A percentile compares a stretch with the other conserved stretches of the same genome.
phyloP scores from a whole-genome alignment of 2,888 invertebrate species.

The Caenorhabditis wallacei region DNA sequence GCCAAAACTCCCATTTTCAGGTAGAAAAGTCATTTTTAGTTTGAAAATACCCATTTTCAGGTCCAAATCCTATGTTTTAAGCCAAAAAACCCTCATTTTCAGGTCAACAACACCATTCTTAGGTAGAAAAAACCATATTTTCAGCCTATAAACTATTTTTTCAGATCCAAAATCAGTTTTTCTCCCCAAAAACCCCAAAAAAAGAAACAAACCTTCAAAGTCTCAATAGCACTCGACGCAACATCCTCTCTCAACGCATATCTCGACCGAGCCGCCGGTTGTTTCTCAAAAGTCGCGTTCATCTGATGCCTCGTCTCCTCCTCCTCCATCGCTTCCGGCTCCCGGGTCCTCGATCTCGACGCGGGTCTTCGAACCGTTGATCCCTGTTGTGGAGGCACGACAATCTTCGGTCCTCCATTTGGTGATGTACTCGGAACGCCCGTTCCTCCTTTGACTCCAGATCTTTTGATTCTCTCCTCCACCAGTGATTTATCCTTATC shows the following conservation, averaged over 20 bases:
- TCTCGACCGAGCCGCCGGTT: background rate
- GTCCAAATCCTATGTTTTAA: too few relatives aligned
- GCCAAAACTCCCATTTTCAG: too few relatives aligned
- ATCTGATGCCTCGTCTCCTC: too few relatives aligned
- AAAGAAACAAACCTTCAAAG: background rate
- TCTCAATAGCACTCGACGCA: slow-evolving; percentile 1
- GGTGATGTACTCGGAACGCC: slow-evolving; percentile 47
- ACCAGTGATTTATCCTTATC: slow-evolving; percentile 93
- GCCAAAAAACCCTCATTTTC: too few relatives aligned
- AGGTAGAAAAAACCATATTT: too few relatives aligned
- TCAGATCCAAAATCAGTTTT: too few relatives aligned
- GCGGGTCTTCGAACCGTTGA: slow-evolving; percentile 46
- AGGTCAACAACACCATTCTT: too few relatives aligned
- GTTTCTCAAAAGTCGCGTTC: background rate
- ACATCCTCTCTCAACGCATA: slow-evolving; percentile 59
- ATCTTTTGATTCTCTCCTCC: slow-evolving; percentile 96
- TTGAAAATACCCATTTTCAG: too few relatives aligned
- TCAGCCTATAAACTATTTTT: too few relatives aligned
- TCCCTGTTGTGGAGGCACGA: slow-evolving; percentile 63
- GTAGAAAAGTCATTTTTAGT: too few relatives aligned
- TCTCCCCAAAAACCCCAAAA: too few relatives aligned
- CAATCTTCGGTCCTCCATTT: slow-evolving; percentile 68
- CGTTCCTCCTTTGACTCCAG: slow-evolving; percentile 84
- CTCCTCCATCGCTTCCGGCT: slow-evolving; percentile 47
- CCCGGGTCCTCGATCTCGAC: slow-evolving; percentile 51